Percentiles rank a stretch among this genome's conserved stretches.
Evolutionary conservation across 2,888 invertebrate genomes (phyloP).

Genomic region (Cerastis leucographa): DNA sequence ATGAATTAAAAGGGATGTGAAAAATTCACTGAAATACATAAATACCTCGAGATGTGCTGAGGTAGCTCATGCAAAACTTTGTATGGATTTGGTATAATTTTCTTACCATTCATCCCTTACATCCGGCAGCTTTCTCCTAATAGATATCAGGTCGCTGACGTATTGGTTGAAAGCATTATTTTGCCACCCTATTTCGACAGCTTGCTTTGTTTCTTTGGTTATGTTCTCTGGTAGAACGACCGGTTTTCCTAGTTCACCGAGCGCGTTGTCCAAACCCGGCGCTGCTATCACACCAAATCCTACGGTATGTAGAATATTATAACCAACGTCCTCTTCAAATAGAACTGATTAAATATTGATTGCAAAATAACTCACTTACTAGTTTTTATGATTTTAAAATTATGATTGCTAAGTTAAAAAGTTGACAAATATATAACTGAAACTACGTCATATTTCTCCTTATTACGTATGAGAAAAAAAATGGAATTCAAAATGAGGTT

Average conservation of each 20-base stretch:
- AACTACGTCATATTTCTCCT: no score
- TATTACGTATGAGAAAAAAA: no score
- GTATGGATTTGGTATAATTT: slow-evolving; percentile 65
- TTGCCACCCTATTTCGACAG: slow-evolving; percentile 98
- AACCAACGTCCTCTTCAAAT: no score
- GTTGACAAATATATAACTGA: no score
- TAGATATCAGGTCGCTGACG: slow-evolving; percentile 98
- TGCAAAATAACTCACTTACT: no score
- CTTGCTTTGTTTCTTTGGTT: slow-evolving; percentile 95
- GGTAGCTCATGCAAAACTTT: slow-evolving; percentile 68
- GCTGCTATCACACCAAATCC: slow-evolving; percentile 92
- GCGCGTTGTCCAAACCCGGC: slow-evolving; percentile 91
- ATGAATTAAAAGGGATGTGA: slow-evolving; percentile 42
- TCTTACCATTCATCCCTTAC: slow-evolving; percentile 98
- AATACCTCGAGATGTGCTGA: slow-evolving; percentile 62
- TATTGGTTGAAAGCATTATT: slow-evolving; percentile 99
- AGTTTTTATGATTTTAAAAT: no score
- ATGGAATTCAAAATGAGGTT: no score
- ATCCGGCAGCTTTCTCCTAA: slow-evolving; percentile 97
- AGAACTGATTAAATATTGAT: no score
- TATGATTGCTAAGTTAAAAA: no score
- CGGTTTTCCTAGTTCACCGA: slow-evolving; percentile 97
- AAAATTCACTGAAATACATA: slow-evolving; percentile 61
- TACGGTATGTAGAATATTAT: slow-evolving; percentile 76
- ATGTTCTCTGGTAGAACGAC: slow-evolving; percentile 97